phyloP scores from a whole-genome alignment of 2,888 invertebrate genomes.

The Amiota minor region DNA sequence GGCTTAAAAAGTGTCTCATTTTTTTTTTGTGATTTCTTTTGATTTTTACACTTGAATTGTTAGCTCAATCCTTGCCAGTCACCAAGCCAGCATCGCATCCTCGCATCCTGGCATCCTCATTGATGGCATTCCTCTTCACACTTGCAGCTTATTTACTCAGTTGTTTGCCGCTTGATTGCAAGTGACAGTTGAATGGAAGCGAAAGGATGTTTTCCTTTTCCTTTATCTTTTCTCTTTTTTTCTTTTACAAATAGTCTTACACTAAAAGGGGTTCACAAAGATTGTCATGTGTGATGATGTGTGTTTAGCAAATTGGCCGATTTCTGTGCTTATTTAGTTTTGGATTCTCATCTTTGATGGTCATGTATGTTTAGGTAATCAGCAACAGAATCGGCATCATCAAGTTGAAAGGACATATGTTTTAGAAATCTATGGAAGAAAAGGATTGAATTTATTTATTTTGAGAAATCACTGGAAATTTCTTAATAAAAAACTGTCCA shows the following conservation, averaged over 20 bases:
- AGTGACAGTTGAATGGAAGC: constrained; percentile 56
- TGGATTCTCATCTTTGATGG: background rate
- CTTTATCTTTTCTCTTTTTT: background rate
- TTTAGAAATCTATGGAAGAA: too few species aligned
- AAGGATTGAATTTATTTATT: too few species aligned
- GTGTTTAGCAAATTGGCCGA: constrained; percentile 24
- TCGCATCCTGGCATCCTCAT: background rate
- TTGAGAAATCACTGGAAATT: too few species aligned
- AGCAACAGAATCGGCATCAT: too few species aligned
- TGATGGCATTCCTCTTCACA: background rate
- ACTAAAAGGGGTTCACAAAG: background rate
- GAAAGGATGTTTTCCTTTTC: background rate
- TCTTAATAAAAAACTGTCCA: too few species aligned
- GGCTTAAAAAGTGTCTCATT: constrained; percentile 53
- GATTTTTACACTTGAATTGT: constrained; percentile 65
- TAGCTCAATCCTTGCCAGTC: constrained; percentile 42
- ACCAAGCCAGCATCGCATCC: constrained; percentile 50
- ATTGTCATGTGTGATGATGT: background rate
- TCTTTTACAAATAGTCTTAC: background rate
- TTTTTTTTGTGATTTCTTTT: constrained; percentile 20
- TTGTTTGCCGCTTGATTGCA: constrained; percentile 62
- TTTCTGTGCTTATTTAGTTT: constrained; percentile 8
- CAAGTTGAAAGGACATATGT: too few species aligned
- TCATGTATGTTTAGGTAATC: too few species aligned
- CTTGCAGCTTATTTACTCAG: constrained; percentile 44